phyloP scores from a whole-genome alignment of 2,888 invertebrate species.

The Phalera bucephala region DNA sequence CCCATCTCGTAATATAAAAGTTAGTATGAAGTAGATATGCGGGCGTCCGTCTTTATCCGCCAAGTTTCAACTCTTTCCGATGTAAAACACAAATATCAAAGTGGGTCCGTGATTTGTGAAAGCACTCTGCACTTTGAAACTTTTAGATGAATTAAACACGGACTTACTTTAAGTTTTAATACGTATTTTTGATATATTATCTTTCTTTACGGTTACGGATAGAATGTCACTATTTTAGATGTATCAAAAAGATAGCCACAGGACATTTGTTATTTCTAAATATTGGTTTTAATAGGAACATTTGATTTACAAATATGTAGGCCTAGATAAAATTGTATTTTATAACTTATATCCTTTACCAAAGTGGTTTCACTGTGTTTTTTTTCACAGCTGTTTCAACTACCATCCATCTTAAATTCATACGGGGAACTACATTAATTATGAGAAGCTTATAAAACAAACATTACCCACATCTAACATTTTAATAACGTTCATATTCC shows the following conservation, averaged over 20 bases:
- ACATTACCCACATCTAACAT: background rate
- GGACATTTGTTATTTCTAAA: background rate
- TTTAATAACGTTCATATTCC: constrained; percentile 3
- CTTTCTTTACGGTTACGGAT: too few relatives aligned
- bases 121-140: constrained; percentile 24
- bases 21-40: constrained; percentile 59
- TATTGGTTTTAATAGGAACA: too few relatives aligned
- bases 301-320: too few relatives aligned
- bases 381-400: too few relatives aligned
- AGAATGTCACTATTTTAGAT: too few relatives aligned
- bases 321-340: too few relatives aligned
- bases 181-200: too few relatives aligned
- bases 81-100: constrained; percentile 58
- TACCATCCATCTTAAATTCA: too few relatives aligned
- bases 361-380: too few relatives aligned
- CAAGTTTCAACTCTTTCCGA: constrained; percentile 60
- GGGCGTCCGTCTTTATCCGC: constrained; percentile 58
- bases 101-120: constrained; percentile 25
- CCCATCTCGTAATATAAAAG: constrained; percentile 68
- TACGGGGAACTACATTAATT: background rate
- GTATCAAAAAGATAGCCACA: too few relatives aligned
- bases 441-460: background rate
- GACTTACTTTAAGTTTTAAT: background rate
- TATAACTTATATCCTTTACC: too few relatives aligned
- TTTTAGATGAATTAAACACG: constrained; percentile 3